These are phyloP conservation scores for Urocynchramus pylzowi DNA, from an alignment of 2,113 vertebrate genomes.

Conservation along the genomic window DNA sequence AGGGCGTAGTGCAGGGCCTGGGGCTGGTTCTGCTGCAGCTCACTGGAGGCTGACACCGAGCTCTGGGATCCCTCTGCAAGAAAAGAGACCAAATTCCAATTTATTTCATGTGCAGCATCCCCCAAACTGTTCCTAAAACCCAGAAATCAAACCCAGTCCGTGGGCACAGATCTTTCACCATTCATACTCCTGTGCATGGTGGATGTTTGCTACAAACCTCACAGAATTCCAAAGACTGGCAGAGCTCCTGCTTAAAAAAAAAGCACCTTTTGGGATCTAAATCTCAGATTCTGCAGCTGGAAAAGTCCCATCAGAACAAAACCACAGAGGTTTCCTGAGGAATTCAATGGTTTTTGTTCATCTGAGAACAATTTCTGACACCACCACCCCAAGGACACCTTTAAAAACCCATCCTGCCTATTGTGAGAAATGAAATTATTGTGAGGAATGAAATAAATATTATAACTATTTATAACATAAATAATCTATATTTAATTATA, in stretches of 20 bases:
- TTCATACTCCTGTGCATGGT: accelerated
- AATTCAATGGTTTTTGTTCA: neutral
- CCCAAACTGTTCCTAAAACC: accelerated
- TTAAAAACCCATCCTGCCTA: neutral
- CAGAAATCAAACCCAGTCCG: neutral
- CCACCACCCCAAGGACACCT: neutral
- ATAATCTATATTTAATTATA: too few relatives aligned
- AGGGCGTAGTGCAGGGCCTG: slow-evolving; percentile 94
- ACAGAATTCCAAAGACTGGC: neutral
- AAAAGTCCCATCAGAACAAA: neutral
- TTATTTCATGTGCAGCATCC: accelerated
- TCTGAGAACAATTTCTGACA: neutral
- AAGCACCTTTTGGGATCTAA: neutral
- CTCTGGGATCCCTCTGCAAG: slow-evolving; percentile 71
- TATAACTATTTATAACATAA: neutral
- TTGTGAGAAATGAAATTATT: neutral
- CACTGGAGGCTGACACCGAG: slow-evolving; percentile 74
- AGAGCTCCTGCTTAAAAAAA: neutral
- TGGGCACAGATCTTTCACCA: neutral
- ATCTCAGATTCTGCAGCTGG: neutral
- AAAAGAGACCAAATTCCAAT: neutral
- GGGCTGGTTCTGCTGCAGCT: slow-evolving; percentile 78
- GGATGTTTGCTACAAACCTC: neutral
- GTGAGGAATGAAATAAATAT: neutral
- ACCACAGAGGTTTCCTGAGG: neutral